phyloP scores from a whole-genome alignment of 1,140 invertebrate genomes.

The Druon quercuslanigerum region DNA sequence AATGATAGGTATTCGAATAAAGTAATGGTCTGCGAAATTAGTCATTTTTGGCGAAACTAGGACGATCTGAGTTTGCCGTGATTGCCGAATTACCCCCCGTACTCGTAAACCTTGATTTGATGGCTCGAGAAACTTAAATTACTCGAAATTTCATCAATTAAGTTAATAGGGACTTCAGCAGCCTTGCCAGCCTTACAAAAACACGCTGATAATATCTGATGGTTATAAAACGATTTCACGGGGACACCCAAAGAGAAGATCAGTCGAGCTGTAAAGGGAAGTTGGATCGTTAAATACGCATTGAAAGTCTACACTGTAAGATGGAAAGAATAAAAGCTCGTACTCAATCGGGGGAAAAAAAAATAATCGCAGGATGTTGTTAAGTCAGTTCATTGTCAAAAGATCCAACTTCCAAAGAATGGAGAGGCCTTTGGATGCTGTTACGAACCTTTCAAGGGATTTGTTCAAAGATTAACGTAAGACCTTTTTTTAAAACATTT shows the following conservation, averaged over 20 bases:
- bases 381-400: not conserved
- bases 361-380: slow-evolving; percentile 3
- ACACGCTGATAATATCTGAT: not conserved
- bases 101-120: slow-evolving; percentile 17
- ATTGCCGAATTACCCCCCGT: slow-evolving; percentile 1
- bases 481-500: slow-evolving; percentile 41
- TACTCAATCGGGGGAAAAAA: not conserved
- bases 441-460: not conserved
- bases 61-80: not conserved
- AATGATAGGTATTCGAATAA: slow-evolving; percentile 6
- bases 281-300: not conserved
- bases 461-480: slow-evolving; percentile 27
- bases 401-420: no score
- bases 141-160: slow-evolving; percentile 41
- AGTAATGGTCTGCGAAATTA: slow-evolving; percentile 21
- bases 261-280: slow-evolving; percentile 12
- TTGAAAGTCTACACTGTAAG: not conserved
- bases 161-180: slow-evolving; percentile 13
- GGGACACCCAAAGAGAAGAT: slow-evolving; percentile 7
- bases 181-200: not conserved
- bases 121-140: not conserved
- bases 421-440: no score
- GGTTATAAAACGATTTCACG: slow-evolving; percentile 18
- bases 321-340: not conserved
- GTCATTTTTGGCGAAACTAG: slow-evolving; percentile 1